Percentiles rank a stretch among this genome's conserved stretches.
phyloP scores from a whole-genome alignment of 1,140 invertebrate species.

The Rhopalosiphum padi region DNA sequence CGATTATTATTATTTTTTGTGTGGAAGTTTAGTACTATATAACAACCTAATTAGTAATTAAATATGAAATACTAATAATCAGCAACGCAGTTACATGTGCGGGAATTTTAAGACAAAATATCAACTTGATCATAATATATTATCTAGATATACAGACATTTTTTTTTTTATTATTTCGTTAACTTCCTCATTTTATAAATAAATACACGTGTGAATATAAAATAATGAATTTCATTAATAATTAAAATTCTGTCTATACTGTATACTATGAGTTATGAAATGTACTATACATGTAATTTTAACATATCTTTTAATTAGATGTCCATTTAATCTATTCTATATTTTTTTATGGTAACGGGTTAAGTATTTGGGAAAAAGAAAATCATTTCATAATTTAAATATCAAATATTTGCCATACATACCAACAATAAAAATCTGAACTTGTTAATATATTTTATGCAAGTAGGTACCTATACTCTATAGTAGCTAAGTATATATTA shows the following conservation, averaged over 20 bases:
- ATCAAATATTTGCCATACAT: neutral
- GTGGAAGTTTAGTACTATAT: neutral
- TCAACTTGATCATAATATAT: neutral
- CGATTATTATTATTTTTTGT: neutral
- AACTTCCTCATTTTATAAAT: neutral
- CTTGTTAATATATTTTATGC: neutral
- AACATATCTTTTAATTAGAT: neutral
- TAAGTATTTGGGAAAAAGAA: neutral
- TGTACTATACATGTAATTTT: no score
- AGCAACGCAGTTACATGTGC: neutral
- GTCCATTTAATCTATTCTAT: neutral
- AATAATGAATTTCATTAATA: neutral
- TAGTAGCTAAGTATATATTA: neutral
- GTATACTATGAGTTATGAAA: no score
- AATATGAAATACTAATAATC: neutral
- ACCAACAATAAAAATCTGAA: neutral
- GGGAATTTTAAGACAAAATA: neutral
- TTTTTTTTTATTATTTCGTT: neutral
- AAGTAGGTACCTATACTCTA: neutral
- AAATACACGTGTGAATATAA: neutral
- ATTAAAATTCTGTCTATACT: neutral
- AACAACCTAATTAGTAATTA: slow-evolving; percentile 29
- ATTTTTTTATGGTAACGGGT: neutral
- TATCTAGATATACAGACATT: neutral
- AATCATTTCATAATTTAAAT: neutral